A percentile compares a stretch with the other conserved stretches of the same genome.
Evolutionary conservation across 2,113 vertebrate species (phyloP).

Genomic region (Leptocoma aspasia): DNA sequence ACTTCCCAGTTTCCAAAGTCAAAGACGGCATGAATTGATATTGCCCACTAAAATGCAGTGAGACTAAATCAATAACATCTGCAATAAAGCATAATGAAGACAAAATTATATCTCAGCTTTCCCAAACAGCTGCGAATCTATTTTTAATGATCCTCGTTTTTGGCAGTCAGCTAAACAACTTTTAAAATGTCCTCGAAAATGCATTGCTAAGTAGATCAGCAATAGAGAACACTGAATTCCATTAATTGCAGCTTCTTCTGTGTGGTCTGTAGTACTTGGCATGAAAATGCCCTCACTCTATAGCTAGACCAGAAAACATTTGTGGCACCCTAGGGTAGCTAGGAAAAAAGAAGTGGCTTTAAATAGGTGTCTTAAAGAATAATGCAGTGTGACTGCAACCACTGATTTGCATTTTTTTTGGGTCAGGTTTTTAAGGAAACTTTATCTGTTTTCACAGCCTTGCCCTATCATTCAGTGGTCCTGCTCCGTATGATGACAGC

Average conservation of each 20-base stretch:
- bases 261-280: conserved; percentile 58
- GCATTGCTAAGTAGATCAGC: conserved; percentile 80
- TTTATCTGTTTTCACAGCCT: conserved; percentile 45
- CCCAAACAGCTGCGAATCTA: conserved; percentile 81
- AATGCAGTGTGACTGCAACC: background rate
- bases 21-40: conserved; percentile 68
- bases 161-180: conserved; percentile 82
- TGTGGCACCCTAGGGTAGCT: background rate
- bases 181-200: conserved; percentile 77
- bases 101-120: conserved; percentile 81
- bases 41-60: conserved; percentile 64
- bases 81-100: conserved; percentile 84
- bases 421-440: conserved; percentile 7
- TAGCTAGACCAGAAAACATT: conserved; percentile 29
- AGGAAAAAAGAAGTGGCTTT: conserved; percentile 23
- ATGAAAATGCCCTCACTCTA: background rate
- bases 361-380: conserved; percentile 44
- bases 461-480: conserved; percentile 34
- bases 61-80: conserved; percentile 83
- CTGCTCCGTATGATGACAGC: conserved; percentile 4
- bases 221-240: conserved; percentile 62
- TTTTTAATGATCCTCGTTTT: conserved; percentile 82
- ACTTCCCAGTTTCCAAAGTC: conserved; percentile 66
- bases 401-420: background rate
- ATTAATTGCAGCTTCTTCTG: conserved; percentile 73